Base-by-base conservation (phyloP, 1,140 invertebrate species). In the Platyscapa corneri region DNA sequence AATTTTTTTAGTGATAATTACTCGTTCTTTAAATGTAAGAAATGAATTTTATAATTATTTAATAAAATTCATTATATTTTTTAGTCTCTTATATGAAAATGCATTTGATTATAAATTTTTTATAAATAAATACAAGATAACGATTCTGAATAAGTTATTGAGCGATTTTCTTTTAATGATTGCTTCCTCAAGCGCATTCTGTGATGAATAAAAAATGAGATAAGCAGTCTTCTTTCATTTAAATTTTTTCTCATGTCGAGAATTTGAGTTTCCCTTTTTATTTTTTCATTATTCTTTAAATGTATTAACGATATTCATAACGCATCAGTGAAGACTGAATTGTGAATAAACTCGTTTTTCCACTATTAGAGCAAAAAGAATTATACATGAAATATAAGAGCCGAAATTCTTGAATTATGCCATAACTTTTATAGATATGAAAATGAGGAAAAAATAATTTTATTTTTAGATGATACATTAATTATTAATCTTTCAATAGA, bases 1-100 rank as follows among this genome's bases (percentile, higher is more conserved):
- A 37, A 46, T 30, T 75, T 37, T n/a, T 23, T 70, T 14, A 37
- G 30, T 70, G 6, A 27, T 75, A 56, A 39, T 64, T 37, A 64
- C 56, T 79, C 56, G 34, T n/a, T 27, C 8, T 67, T 27, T 7
- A 42, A 76, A n/a, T 27, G 5, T 32, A 42, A 34, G 56, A 49
- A 84, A 79, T 32, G 32, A 83, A 64, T 84, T 82, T 83, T 81
- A 37, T 30, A 78, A 53, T 75, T 70, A 76, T 85, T 78, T 75
- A 30, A 79, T 46, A 46, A 46, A 46, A 20, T 23, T 60, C 32
- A 34, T 34, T 30, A n/a, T 5, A 72, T 72, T 67, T 34, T 46
- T n/a, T 60, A 46, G 1, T 27, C 32, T 27, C 12, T 1, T 60
- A 65, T 23, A 10, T 7, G 39, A 23, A 70, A 67, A 81, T n/a